Evolutionary conservation across 2,113 vertebrate genomes (phyloP).

Genomic region (Tringa solitaria): DNA sequence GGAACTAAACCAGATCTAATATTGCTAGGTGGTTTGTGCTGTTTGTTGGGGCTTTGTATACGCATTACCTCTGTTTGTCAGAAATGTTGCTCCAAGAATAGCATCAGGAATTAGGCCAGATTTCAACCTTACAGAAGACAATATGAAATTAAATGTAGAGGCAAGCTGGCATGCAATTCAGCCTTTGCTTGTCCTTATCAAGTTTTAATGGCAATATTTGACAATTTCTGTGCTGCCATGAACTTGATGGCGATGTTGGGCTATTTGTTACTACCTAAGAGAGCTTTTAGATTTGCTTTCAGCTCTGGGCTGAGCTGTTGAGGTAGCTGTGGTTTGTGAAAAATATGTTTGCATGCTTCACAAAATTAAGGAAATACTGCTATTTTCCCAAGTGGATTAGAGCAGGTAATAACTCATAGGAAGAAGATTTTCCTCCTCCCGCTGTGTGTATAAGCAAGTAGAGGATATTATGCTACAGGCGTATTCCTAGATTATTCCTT

Average conservation of each 20-base stretch:
- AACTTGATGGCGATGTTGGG: not conserved
- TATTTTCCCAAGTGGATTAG: slow-evolving; percentile 53
- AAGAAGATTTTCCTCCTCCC: slow-evolving; percentile 8
- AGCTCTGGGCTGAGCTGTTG: not conserved
- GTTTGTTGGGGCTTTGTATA: not conserved
- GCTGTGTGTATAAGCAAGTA: slow-evolving; percentile 37
- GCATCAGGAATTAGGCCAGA: not conserved
- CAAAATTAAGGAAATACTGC: slow-evolving; percentile 43
- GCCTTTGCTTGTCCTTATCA: not conserved
- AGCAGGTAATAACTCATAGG: slow-evolving; percentile 35
- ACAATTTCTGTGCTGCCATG: not conserved
- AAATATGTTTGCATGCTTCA: slow-evolving; percentile 19
- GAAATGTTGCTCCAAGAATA: not conserved
- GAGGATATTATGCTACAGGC: slow-evolving; percentile 52
- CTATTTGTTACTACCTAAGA: not conserved
- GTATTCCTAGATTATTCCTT: slow-evolving; percentile 50
- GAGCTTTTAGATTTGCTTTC: slow-evolving; percentile 21
- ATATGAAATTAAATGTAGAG: not conserved
- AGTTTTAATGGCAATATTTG: not conserved
- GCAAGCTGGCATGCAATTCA: not conserved
- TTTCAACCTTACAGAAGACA: not conserved
- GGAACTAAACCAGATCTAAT: not conserved
- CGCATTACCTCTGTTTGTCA: not conserved
- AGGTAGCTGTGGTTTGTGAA: not conserved
- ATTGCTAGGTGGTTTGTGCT: not conserved